These are phyloP conservation scores for Echinarachnius parma DNA, from an alignment of 53 echinoderm and acorn worm species.

Conservation along the genomic window DNA sequence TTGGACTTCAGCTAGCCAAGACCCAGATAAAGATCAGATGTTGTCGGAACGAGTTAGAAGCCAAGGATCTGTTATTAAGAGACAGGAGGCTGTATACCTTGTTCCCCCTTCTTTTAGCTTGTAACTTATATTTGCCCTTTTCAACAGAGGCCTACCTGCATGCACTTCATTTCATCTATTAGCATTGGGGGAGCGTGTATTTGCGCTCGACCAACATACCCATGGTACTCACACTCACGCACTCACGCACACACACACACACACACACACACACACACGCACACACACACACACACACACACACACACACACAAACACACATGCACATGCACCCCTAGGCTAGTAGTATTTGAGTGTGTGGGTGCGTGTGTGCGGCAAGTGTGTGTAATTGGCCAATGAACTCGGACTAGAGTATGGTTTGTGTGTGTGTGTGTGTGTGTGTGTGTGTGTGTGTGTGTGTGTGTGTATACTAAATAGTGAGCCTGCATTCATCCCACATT, in stretches of 20 bases:
- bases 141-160: too few relatives aligned
- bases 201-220: too few relatives aligned
- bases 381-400: slow-evolving; percentile 32
- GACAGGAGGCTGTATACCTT: slow-evolving; percentile 20
- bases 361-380: neutral
- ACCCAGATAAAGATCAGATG: slow-evolving; percentile 36
- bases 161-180: too few relatives aligned
- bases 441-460: too few relatives aligned
- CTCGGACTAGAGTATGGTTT: too few relatives aligned
- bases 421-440: too few relatives aligned
- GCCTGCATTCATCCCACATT: neutral
- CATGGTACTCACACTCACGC: slow-evolving; percentile 14
- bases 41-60: slow-evolving; percentile 35
- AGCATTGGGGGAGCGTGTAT: slow-evolving; percentile 8
- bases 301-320: too few relatives aligned
- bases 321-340: neutral
- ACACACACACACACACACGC: too few relatives aligned
- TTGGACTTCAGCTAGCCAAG: neutral
- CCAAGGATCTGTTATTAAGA: slow-evolving; percentile 26
- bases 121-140: too few relatives aligned
- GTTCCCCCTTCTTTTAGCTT: too few relatives aligned
- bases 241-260: too few relatives aligned
- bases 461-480: slow-evolving; percentile 14
- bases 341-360: neutral
- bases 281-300: too few relatives aligned